Conservation (phyloP, 2,797 vertebrate species). For the Rousettus madagascariensis region DNA sequence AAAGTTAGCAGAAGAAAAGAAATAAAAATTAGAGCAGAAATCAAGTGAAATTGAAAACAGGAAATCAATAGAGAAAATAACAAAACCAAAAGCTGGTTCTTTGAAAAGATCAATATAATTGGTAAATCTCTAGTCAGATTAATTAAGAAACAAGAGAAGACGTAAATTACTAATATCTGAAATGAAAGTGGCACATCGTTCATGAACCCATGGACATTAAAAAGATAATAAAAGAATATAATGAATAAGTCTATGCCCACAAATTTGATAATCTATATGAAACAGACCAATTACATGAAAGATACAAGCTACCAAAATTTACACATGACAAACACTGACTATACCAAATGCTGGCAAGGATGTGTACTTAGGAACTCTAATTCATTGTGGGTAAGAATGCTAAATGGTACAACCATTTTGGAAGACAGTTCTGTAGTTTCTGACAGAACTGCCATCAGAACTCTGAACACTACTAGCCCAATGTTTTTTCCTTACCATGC, state of each 20-base stretch:
- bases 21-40: not conserved
- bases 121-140: not conserved
- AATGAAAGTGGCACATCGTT: not conserved
- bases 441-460: not conserved
- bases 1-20: not conserved
- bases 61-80: not conserved
- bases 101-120: not conserved
- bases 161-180: not conserved
- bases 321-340: not conserved
- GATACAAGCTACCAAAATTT: not conserved
- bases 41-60: not conserved
- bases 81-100: not conserved
- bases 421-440: not conserved
- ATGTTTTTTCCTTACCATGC: not conserved
- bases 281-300: not conserved
- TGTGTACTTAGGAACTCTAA: not conserved
- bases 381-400: not conserved
- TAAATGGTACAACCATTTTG: not conserved
- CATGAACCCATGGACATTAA: not conserved
- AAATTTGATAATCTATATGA: not conserved
- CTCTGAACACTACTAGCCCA: not conserved
- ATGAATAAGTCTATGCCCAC: not conserved
- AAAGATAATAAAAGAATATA: not conserved
- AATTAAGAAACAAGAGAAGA: not conserved
- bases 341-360: not conserved